Percentiles rank a stretch among this genome's conserved stretches.
phyloP scores from a whole-genome alignment of 1,140 invertebrate genomes.

The Parasteatoda tepidariorum region DNA sequence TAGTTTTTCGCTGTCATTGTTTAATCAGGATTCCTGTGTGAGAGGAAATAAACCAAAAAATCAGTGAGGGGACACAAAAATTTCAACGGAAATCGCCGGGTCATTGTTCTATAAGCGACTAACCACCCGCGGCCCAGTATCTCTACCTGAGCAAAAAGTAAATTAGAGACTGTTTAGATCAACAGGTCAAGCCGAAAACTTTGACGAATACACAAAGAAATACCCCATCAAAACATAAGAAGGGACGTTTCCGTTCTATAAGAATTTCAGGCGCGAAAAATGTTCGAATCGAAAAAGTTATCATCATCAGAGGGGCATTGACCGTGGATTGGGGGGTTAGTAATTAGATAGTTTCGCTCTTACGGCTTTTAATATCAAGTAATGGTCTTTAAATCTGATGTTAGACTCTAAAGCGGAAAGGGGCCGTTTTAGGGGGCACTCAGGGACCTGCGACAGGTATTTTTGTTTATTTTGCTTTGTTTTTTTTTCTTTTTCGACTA shows the following conservation, averaged over 20 bases:
- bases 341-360: constrained; percentile 5
- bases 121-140: constrained; percentile 8
- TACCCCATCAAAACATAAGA: constrained; percentile 10
- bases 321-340: neutral
- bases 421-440: constrained; percentile 2
- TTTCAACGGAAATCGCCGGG: neutral
- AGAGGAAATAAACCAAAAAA: no score
- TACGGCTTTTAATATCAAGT: constrained; percentile 14
- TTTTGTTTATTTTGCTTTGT: neutral
- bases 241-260: constrained; percentile 11
- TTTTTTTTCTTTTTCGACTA: neutral
- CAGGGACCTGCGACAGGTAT: no score
- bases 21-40: no score
- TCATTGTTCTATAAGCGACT: neutral
- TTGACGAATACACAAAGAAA: constrained; percentile 8
- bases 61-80: neutral
- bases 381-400: constrained; percentile 16
- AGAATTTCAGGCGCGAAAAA: neutral
- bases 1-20: no score
- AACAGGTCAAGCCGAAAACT: constrained; percentile 23
- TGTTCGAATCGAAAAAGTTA: no score
- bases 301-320: constrained; percentile 9
- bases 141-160: constrained; percentile 10
- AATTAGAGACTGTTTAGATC: constrained; percentile 9
- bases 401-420: constrained; percentile 16